These are phyloP conservation scores for Calosoma granatense DNA, from an alignment of 1,140 invertebrate genomes.

Conservation along the genomic window DNA sequence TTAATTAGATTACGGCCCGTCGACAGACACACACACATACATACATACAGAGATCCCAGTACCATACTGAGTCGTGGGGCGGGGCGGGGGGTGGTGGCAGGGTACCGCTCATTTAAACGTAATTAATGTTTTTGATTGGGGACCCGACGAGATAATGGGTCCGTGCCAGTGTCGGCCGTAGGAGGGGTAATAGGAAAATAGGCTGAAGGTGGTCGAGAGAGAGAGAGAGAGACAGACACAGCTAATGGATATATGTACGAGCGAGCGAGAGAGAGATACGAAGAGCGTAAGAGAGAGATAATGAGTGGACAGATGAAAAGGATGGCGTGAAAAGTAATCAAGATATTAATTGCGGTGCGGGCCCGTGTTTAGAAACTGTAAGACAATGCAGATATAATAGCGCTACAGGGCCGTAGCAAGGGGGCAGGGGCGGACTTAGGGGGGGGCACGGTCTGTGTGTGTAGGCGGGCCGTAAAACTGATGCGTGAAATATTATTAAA, in stretches of 20 bases:
- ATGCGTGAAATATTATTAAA: too few species aligned
- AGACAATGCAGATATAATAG: background rate
- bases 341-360: conserved; percentile 4
- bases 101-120: background rate
- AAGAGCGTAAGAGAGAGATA: background rate
- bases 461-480: too few species aligned
- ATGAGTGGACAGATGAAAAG: background rate
- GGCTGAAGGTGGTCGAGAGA: background rate
- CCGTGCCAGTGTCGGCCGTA: background rate
- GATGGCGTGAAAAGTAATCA: conserved; percentile 1
- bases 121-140: conserved; percentile 9
- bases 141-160: background rate
- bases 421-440: too few species aligned
- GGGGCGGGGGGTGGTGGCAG: background rate
- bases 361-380: background rate
- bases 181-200: conserved; percentile 3
- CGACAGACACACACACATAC: background rate
- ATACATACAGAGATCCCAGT: background rate
- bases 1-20: background rate
- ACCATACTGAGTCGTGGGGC: background rate
- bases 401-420: too few species aligned
- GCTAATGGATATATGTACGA: too few species aligned
- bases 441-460: too few species aligned
- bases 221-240: too few species aligned
- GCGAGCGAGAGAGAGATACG: too few species aligned